Evolutionary conservation across 2,797 vertebrate species (phyloP).

Genomic region (Gambelia wislizenii): DNA sequence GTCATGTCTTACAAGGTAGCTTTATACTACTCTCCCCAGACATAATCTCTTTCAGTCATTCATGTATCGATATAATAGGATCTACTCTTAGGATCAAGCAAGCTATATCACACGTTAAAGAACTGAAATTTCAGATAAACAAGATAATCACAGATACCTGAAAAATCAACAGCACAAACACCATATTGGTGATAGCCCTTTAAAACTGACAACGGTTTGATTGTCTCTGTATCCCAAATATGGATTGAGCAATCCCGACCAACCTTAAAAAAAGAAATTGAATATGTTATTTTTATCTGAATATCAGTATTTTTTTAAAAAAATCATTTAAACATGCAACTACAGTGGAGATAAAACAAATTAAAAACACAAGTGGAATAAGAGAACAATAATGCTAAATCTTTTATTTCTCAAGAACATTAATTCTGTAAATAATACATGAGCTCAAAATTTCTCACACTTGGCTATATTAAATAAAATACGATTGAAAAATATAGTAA

Average conservation of each 20-base stretch:
- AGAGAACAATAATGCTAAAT: neutral
- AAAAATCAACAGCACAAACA: slow-evolving; percentile 96
- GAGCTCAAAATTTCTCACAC: neutral
- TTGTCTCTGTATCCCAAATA: slow-evolving; percentile 95
- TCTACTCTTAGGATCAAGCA: slow-evolving; percentile 4
- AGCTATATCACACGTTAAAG: neutral
- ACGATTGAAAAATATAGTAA: neutral
- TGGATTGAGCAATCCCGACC: slow-evolving; percentile 95
- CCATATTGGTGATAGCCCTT: slow-evolving; percentile 97
- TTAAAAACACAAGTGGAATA: neutral
- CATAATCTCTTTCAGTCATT: neutral
- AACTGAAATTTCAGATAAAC: slow-evolving; percentile 10
- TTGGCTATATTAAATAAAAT: slow-evolving; percentile 17
- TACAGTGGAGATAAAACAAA: neutral
- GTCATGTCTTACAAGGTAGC: neutral
- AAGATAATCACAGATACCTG: slow-evolving; percentile 82
- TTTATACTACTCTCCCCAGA: neutral
- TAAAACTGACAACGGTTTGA: slow-evolving; percentile 94
- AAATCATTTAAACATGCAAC: slow-evolving; percentile 2
- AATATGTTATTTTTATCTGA: neutral
- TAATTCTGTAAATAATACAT: neutral
- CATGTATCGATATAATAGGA: neutral
- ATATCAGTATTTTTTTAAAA: neutral
- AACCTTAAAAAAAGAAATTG: slow-evolving; percentile 82
- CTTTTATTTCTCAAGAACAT: slow-evolving; percentile 21